A percentile compares a stretch with the other conserved stretches of the same genome.
Conservation (phyloP, 2,113 vertebrate species). For the Cisticola juncidis region DNA sequence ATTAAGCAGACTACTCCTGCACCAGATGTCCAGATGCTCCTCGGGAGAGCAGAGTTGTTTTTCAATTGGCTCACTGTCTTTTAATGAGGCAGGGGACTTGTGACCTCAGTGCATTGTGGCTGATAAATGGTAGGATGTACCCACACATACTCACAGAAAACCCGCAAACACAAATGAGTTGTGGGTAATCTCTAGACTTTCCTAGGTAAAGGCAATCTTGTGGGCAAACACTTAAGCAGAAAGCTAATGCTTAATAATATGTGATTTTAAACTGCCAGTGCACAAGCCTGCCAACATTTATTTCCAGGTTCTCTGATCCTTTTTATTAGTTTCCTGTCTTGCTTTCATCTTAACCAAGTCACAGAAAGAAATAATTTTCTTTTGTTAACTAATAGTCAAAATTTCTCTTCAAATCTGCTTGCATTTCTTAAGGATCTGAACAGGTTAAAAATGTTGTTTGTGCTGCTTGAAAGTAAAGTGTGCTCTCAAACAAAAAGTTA, state of each 20-base stretch:
- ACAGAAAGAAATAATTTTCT: conserved; percentile 13
- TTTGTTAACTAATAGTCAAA: background rate
- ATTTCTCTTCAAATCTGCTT: background rate
- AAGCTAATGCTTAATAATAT: conserved; percentile 33
- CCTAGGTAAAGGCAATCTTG: conserved; percentile 26
- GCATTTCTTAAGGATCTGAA: background rate
- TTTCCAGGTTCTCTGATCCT: conserved; percentile 56
- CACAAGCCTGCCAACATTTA: conserved; percentile 41
- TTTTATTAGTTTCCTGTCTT: conserved; percentile 55
- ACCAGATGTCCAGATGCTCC: background rate
- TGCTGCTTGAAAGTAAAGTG: background rate
- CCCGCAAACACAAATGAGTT: conserved; percentile 15
- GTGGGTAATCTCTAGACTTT: conserved; percentile 34
- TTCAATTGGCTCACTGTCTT: conserved; percentile 28
- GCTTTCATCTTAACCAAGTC: conserved; percentile 19
- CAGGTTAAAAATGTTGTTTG: conserved; percentile 39
- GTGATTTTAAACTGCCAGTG: conserved; percentile 20
- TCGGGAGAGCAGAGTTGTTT: background rate
- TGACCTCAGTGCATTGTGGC: conserved; percentile 23
- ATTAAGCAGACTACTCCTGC: conserved; percentile 6
- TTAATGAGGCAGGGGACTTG: conserved; percentile 50
- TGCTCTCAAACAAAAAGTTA: conserved; percentile 40
- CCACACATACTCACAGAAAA: conserved; percentile 13
- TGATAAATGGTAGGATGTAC: conserved; percentile 33
- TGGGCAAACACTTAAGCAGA: conserved; percentile 34